Base-by-base conservation (phyloP, 2,113 vertebrate species). In the Podarcis raffonei region DNA sequence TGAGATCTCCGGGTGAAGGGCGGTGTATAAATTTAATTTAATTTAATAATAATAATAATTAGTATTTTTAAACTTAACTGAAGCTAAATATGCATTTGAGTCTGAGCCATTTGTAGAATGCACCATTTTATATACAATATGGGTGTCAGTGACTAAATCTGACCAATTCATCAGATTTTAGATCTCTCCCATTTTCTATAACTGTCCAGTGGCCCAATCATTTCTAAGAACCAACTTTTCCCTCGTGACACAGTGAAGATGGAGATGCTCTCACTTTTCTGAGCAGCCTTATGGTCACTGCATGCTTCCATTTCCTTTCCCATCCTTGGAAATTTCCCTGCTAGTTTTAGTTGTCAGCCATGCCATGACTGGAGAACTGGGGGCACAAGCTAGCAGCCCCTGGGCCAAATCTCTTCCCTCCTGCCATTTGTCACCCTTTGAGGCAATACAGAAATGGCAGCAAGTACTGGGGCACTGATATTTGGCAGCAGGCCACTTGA, bases 61-160 rank as follows among this genome's bases (percentile, higher is more conserved):
- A 48, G 42, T 48, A 9, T 48, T 48, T 48, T 48, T 48, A 48
- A 48, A 75, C 37, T 59, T 3, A 5, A 8, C 25, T 68, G n/a
- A 65, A 20, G 2, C 25, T 57, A 85, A 79, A 87, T 80, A 32
- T 72, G 6, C 12, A 74, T 74, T 74, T 23, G 48, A 62, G 25
- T 59, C 30, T 62, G 15, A 62, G 13, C 37, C 30, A 48, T 25
- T 9, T 20, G 3, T 30, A 7, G 48, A 5, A 12, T 42, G 65
- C 76, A 30, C 16, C 27, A 77, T 80, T 57, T 90, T 30, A 35
- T 91, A 57, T 53, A 7, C 23, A 66, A 86, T 90, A 87, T 84
- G 20, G 1, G 89, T 59, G 62, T 1, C 74, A 90, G 0, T 37
- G 5, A 53, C 35, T 91, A 65, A 77, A 39, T 4, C 39, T 57